phyloP scores from a whole-genome alignment of 2,113 vertebrate species.

The Lagenorhynchus albirostris region DNA sequence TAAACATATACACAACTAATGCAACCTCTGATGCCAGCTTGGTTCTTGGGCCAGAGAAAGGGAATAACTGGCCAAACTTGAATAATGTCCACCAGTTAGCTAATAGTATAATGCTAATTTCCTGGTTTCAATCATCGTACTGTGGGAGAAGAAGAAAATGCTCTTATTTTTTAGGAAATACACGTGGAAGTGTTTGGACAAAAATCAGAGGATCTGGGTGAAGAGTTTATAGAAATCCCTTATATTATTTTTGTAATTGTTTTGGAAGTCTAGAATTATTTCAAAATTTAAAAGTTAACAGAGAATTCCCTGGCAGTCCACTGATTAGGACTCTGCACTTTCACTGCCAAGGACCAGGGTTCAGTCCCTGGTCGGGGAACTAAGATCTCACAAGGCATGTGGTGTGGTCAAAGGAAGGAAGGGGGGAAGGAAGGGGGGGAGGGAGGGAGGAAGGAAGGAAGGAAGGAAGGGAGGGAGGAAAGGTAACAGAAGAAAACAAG shows the following conservation, averaged over 20 bases:
- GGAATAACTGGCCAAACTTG: not conserved
- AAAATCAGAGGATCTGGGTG: not conserved
- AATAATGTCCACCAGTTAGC: not conserved
- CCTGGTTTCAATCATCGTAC: not conserved
- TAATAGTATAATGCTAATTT: not conserved
- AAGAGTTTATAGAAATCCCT: not conserved
- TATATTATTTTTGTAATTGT: not conserved
- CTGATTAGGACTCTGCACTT: fast-evolving
- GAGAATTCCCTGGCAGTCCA: no score
- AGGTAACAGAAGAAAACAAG: not conserved
- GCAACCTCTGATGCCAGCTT: not conserved
- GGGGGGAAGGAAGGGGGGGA: no score
- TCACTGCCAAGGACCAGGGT: no score
- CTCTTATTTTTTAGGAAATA: not conserved
- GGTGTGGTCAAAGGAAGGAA: no score
- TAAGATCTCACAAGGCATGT: no score
- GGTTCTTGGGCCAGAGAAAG: not conserved
- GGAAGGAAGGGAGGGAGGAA: no score
- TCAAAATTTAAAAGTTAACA: not conserved
- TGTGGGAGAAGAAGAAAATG: not conserved
- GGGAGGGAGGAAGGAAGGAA: no score
- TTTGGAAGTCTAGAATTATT: not conserved
- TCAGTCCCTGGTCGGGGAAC: no score
- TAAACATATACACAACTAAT: not conserved
- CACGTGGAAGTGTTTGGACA: not conserved